Evolutionary conservation across 30 jellyfish, hydroid and myxozoan genomes (phyloP), one percentile per base, ranked within the genome.

Genomic region (Aurelia coerulea): DNA sequence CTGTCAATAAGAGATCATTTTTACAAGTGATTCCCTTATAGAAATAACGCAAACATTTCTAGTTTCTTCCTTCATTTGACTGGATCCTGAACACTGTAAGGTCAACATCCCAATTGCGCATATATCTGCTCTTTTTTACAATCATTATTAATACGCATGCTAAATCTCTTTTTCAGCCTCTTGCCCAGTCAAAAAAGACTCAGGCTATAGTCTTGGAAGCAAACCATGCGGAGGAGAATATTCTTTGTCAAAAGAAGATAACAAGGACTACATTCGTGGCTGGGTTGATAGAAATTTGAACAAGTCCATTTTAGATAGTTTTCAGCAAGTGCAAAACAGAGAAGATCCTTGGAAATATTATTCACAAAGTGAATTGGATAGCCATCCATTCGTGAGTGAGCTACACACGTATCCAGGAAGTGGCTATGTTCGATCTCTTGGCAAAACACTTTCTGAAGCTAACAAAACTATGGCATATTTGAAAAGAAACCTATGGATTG

Each of bases 401-500:
- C 14, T 81, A 4, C 76, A 74, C 66, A 65, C 96, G 15, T 93
- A 88, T 66, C 80, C 92, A 13, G 95, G 96, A 18, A 93, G 98
- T 33, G 98, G 98, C 17, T 93, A 82, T 74, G 68, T 69, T 50
- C 78, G 72, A 3, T 66, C 86, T 5, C 84, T 93, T 72, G 96
- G 93, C 33, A 69, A 51, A 34, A 54, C 96, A 23, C 58, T 18
- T 41, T 68, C 76, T 3, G 91, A 68, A 31, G 81, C 96, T n/a
- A 59, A 65, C 8, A 29, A 71, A 5, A 65, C 84, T 41, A 35
- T 88, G 11, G 41, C 9, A 29, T 83, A 93, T 33, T 65, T 88
- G 29, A 73, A 78, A 31, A 53, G 63, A 13, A 68, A 73, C 29
- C 85, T 73, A n/a, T 93, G 98, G 98, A 13, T 93, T 5, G 98